Evolutionary conservation across 2,113 vertebrate genomes (phyloP).

Genomic region (Setophaga coronata): DNA sequence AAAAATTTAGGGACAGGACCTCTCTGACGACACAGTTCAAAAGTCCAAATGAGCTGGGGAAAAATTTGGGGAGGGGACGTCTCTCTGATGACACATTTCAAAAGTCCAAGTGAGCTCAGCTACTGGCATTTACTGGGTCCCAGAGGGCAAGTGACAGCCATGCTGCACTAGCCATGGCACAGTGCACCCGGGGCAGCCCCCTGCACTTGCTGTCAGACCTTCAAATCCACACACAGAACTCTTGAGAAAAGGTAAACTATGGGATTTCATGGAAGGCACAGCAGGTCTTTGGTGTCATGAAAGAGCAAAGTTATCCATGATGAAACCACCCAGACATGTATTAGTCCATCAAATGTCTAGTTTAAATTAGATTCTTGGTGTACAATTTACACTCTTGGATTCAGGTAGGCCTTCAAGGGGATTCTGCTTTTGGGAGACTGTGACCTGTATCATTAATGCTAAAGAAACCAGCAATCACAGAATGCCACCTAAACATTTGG

Average conservation of each 20-base stretch:
- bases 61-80: not conserved
- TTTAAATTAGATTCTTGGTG: not conserved
- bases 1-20: not conserved
- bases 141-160: not conserved
- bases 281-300: not conserved
- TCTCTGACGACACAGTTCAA: not conserved
- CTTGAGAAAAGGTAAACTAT: not conserved
- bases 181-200: not conserved
- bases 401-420: not conserved
- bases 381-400: not conserved
- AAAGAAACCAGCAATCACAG: conserved; percentile 6
- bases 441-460: not conserved
- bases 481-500: not conserved
- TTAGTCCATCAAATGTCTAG: not conserved
- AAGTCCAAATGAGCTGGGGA: not conserved
- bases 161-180: not conserved
- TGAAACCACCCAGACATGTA: not conserved
- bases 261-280: not conserved
- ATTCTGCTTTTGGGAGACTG: not conserved
- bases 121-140: not conserved
- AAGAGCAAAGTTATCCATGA: not conserved
- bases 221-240: not conserved
- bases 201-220: not conserved
- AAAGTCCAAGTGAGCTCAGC: not conserved
- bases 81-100: not conserved